A percentile compares a stretch with the other conserved stretches of the same genome.
Evolutionary conservation across 2,888 invertebrate species (phyloP).

Genomic region (Colostygia pectinataria): DNA sequence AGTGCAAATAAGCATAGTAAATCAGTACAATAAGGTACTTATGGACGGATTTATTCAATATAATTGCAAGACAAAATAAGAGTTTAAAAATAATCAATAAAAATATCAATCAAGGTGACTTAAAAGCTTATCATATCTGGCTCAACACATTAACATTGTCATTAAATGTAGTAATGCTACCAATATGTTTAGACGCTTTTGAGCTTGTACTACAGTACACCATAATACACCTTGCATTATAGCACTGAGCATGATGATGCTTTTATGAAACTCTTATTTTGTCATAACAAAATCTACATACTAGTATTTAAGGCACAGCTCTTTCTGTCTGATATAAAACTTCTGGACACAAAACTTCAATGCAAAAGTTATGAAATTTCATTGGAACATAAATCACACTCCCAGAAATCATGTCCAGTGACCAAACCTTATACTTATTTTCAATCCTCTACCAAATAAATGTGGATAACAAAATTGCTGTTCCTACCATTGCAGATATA

Average conservation of each 20-base stretch:
- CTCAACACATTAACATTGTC: too few relatives aligned
- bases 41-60: slow-evolving; percentile 35
- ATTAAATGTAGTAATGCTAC: too few relatives aligned
- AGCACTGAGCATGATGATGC: too few relatives aligned
- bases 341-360: too few relatives aligned
- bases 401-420: slow-evolving; percentile 4
- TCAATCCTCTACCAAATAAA: slow-evolving; percentile 9
- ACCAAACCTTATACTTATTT: not conserved
- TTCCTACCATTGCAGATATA: slow-evolving; percentile 31
- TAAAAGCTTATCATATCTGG: too few relatives aligned
- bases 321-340: not conserved
- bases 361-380: too few relatives aligned
- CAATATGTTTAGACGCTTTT: too few relatives aligned
- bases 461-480: slow-evolving; percentile 1
- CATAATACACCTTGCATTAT: too few relatives aligned
- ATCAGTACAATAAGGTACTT: slow-evolving; percentile 17
- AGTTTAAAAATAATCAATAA: too few relatives aligned
- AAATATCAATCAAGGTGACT: too few relatives aligned
- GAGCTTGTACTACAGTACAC: too few relatives aligned
- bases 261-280: not conserved
- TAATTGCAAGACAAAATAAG: not conserved
- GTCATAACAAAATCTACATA: not conserved
- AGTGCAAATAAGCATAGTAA: not conserved
- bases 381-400: too few relatives aligned
- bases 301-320: slow-evolving; percentile 11